phyloP scores from a whole-genome alignment of 2,797 vertebrate species.

The Craterocephalus amniculus region DNA sequence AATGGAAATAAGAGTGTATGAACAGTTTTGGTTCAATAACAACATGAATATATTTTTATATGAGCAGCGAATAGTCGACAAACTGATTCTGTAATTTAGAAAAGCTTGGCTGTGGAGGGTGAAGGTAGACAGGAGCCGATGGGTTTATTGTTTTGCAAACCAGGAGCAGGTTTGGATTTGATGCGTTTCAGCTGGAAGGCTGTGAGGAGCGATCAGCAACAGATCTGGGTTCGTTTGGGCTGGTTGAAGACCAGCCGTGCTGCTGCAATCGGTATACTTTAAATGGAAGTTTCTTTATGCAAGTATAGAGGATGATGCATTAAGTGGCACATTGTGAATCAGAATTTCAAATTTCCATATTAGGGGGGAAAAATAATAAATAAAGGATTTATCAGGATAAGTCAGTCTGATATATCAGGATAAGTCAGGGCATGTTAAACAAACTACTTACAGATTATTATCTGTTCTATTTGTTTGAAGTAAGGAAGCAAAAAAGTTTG shows the following conservation, averaged over 20 bases:
- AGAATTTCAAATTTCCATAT: not conserved
- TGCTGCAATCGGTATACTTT: not conserved
- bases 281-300: not conserved
- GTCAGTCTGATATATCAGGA: no score
- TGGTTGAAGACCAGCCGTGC: no score
- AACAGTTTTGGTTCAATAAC: not conserved
- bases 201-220: no score
- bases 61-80: not conserved
- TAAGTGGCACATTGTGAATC: not conserved
- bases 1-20: not conserved
- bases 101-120: no score
- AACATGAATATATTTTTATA: not conserved
- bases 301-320: not conserved
- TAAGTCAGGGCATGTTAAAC: not conserved
- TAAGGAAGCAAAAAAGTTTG: not conserved
- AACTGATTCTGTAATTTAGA: no score
- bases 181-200: no score
- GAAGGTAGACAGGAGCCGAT: no score
- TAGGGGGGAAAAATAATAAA: not conserved
- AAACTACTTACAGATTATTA: not conserved
- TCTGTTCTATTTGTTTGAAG: not conserved
- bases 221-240: no score
- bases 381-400: not conserved
- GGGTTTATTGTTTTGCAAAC: no score
- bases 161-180: no score